Evolutionary conservation across 2,797 vertebrate species (phyloP), one percentile per base, ranked within the genome.

Genomic region (Anisognathus igniventris): DNA sequence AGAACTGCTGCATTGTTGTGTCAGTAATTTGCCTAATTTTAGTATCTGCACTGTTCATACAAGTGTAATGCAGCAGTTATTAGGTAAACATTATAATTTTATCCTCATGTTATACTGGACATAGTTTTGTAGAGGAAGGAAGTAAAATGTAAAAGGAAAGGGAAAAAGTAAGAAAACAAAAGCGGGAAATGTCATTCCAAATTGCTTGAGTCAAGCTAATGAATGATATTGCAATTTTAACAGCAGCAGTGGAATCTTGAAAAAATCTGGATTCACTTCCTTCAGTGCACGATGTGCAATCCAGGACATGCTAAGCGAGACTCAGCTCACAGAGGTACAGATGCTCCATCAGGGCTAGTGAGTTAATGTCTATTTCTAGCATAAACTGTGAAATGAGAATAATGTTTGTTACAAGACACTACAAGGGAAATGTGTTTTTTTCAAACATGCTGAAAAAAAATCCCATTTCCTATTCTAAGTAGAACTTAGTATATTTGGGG

Each of bases 1-100:
- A 92, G 73, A 84, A 90, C 61, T 80, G 65, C 62, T 85, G 57
- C 51, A 86, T 56, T 95, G 86, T 78, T 89, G 47, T 68, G 37
- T 86, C 78, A 93, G 68, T 62, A 75, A 85, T 92, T 85, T 88
- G 65, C 65, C 71, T 85, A 54, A 89, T 77, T 54, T 93, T 68
- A 53, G 50, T 74, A 93, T 92, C 65, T 77, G 45, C 62, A 39
- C 37, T 77, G 65, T 61, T 88, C 94, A 62, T 74, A 65, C 67
- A 87, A 95, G 40, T 80, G 77, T 78, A 87, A 93, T 28, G 74
- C 42, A 87, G 60, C 35, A 86, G 56, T 76, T 64, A 81, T 58
- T 88, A 70, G 24, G 73, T 72, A 84, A 91, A 65, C 7, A 6
- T 86, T 73, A 40, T 0, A 1, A 73, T 80, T 95, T 94, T 75